A percentile compares a stretch with the other conserved stretches of the same genome.
Evolutionary conservation across 1,140 invertebrate genomes (phyloP).

Genomic region (Euglossa dilemma): DNA sequence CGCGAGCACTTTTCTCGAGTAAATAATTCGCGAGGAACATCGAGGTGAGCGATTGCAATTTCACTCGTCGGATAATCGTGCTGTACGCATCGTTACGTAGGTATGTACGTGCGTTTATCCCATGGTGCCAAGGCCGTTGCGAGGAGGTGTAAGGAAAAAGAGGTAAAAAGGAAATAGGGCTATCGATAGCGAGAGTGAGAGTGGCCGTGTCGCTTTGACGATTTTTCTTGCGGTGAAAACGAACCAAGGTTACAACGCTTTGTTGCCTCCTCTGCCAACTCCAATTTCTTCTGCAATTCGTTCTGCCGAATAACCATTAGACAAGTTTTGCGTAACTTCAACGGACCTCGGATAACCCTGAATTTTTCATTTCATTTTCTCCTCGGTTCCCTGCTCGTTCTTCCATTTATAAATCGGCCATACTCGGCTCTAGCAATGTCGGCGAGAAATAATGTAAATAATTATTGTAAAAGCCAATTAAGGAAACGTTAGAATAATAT

Average conservation of each 20-base stretch:
- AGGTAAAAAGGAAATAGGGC: constrained; percentile 36
- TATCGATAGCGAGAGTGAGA: constrained; percentile 58
- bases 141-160: constrained; percentile 46
- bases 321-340: constrained; percentile 31
- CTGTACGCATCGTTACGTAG: neutral
- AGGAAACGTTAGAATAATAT: no score
- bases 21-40: neutral
- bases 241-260: constrained; percentile 64
- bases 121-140: constrained; percentile 44
- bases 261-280: constrained; percentile 46
- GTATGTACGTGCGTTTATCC: neutral
- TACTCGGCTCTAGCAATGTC: no score
- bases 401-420: no score
- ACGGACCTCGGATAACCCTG: constrained; percentile 5
- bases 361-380: neutral
- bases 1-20: neutral
- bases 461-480: no score
- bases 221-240: constrained; percentile 67
- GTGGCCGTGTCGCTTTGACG: constrained; percentile 55
- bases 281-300: constrained; percentile 55
- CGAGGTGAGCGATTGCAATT: neutral
- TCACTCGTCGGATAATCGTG: neutral
- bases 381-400: neutral
- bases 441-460: no score
- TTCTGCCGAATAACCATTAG: constrained; percentile 1